Conservation (phyloP, 2,113 vertebrate species). For the Craseonycteris thonglongyai region DNA sequence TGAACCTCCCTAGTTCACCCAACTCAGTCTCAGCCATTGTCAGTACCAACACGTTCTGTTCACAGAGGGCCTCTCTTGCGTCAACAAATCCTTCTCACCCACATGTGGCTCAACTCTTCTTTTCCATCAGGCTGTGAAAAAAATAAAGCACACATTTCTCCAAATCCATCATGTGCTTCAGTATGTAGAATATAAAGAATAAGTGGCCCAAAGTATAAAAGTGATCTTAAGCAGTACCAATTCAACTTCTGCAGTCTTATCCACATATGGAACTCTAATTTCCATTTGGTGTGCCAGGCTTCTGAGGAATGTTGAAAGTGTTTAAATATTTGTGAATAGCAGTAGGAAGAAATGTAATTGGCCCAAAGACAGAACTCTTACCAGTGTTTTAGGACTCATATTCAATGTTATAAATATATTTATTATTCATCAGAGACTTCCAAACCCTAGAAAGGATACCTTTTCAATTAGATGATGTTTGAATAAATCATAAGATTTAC, state of each 20-base stretch:
- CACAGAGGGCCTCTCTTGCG: background rate
- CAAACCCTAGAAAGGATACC: background rate
- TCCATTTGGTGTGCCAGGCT: background rate
- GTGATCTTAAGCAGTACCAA: background rate
- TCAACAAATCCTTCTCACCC: background rate
- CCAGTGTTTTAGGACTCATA: background rate
- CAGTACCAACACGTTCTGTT: background rate
- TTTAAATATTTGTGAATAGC: constrained; percentile 34
- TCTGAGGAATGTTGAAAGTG: background rate
- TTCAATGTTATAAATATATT: background rate
- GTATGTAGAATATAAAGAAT: background rate
- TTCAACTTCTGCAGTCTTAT: background rate
- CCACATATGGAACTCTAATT: background rate
- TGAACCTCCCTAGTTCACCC: background rate
- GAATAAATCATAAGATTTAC: background rate
- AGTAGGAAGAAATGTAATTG: background rate
- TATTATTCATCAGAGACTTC: background rate
- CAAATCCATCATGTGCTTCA: background rate
- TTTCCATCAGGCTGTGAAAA: background rate
- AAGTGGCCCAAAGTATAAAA: background rate
- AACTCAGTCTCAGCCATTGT: background rate
- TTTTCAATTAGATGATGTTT: background rate
- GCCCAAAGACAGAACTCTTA: background rate
- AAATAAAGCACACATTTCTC: background rate
- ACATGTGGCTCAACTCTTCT: background rate